Evolutionary conservation across 30 jellyfish, hydroid and myxozoan species (phyloP), one percentile per base, ranked within the genome.

Genomic region (Chrysaora quinquecirrha): DNA sequence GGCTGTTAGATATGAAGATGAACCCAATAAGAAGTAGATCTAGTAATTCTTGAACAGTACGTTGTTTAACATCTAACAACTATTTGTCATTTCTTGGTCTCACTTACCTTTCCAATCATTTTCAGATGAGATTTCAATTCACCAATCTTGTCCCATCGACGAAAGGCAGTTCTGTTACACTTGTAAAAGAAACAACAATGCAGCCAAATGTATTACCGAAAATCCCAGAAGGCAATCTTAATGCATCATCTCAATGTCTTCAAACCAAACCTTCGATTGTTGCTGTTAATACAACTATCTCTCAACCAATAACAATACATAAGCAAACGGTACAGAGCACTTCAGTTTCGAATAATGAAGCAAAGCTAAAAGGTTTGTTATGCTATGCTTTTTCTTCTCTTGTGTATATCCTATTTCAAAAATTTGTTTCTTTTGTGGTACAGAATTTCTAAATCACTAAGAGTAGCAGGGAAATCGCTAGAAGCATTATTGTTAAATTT

Each of bases 141-240:
- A 93, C 98, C 10, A 93, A 93, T 49, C 71, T 93, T 50, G 96
- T 93, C 1, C 97, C 98, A 22, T 78, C 84, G 1, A 78, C 48
- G 46, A 93, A 87, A 81, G 98, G 90, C n/a, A 89, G 91, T 29
- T 73, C 73, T 46, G 83, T 93, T 29, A 84, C 91, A 63, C 84
- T 93, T 35, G 98, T 93, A 1, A 93, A 74, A 61, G 98, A 93
- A 48, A 56, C 38, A 22, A 79, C 77, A 1, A 83, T 65, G 30
- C 72, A 49, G 68, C 24, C 2, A 20, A 52, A 12, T 16, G 3
- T 20, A 3, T 20, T 10, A 20, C 29, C 68, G 29, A 52, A 52
- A 2, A 52, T 52, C 29, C 19, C 68, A 10, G 29, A 52, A 52
- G 68, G 25, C 4, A 25, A 52, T 16, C 27, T 20, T 52, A 52